Conservation (phyloP, 2,113 vertebrate genomes). For the Oriolus oriolus region DNA sequence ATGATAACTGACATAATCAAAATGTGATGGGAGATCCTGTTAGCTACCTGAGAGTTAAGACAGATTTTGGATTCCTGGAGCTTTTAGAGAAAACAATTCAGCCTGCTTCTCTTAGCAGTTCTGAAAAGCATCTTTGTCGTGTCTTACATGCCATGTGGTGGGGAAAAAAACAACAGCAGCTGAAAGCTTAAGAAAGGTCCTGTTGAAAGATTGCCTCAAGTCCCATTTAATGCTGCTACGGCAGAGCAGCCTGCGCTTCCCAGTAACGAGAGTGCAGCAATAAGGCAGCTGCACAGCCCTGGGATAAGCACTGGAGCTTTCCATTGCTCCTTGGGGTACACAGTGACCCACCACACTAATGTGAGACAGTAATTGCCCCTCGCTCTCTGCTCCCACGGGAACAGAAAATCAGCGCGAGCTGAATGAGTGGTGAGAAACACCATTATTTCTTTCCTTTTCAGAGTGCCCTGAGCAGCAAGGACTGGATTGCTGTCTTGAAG, state of each 20-base stretch:
- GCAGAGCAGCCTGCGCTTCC: neutral
- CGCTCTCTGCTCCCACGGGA: neutral
- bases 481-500: neutral
- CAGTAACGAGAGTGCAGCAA: neutral
- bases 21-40: neutral
- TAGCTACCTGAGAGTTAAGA: neutral
- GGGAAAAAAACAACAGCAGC: neutral
- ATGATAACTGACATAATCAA: neutral
- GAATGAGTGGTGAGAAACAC: neutral
- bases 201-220: neutral
- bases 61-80: neutral
- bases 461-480: neutral
- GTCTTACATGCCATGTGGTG: neutral
- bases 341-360: fast-evolving
- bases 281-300: fast-evolving
- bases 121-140: neutral
- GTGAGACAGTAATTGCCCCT: neutral
- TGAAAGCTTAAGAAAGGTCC: neutral
- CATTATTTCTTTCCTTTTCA: neutral
- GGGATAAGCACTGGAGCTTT: neutral
- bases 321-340: neutral
- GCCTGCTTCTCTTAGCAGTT: neutral
- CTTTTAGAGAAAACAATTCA: neutral
- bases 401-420: neutral
- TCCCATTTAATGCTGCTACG: fast-evolving